Percentiles rank a stretch among this genome's conserved stretches.
Conservation (phyloP, 1,140 invertebrate genomes). For the Teleopsis dalmanni region DNA sequence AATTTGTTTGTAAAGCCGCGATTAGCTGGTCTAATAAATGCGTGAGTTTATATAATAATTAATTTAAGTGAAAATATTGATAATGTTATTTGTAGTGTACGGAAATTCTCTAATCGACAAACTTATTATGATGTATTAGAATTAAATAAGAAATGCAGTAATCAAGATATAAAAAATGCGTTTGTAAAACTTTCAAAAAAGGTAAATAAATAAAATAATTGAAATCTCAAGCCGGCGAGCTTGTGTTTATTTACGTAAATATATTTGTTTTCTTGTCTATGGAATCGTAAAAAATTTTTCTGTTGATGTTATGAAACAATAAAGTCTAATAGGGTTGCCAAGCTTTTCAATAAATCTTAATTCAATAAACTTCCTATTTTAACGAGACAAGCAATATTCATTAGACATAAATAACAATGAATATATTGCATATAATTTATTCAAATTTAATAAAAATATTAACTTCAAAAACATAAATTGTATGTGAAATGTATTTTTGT, state of each 20-base stretch:
- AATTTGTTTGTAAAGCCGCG: neutral
- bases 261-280: too few species aligned
- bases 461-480: too few species aligned
- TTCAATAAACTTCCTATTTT: neutral
- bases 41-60: neutral
- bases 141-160: slow-evolving; percentile 46
- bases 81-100: neutral
- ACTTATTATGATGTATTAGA: slow-evolving; percentile 52
- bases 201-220: slow-evolving; percentile 32
- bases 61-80: neutral
- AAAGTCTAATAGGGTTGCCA: neutral
- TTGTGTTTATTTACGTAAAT: neutral
- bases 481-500: too few species aligned
- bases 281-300: too few species aligned
- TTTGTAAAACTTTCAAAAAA: slow-evolving; percentile 53
- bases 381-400: too few species aligned
- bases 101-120: slow-evolving; percentile 22
- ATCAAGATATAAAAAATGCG: slow-evolving; percentile 51
- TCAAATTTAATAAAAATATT: too few species aligned
- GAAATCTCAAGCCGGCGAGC: neutral
- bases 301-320: too few species aligned
- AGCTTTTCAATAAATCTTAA: neutral
- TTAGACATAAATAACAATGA: too few species aligned
- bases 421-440: too few species aligned
- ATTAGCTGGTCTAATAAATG: neutral